Conservation (phyloP, 2,888 invertebrate species). For the Dendrolimus houi region DNA sequence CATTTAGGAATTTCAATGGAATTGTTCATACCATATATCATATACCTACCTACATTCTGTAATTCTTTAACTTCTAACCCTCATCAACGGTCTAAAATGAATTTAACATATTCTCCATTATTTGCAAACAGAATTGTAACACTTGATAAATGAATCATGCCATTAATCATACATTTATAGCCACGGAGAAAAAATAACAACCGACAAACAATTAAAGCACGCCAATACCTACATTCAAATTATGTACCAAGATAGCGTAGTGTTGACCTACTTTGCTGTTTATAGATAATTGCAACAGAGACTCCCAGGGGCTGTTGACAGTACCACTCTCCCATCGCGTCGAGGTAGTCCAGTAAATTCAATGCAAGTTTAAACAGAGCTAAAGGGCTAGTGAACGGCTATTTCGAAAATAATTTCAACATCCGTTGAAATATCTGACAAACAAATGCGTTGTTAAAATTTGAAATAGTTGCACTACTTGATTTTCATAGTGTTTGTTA, state of each 20-base stretch:
- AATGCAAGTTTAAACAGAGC: slow-evolving; percentile 1
- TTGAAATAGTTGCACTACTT: too few species aligned
- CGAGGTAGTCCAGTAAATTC: not conserved
- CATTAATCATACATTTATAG: too few species aligned
- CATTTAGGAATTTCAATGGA: too few species aligned
- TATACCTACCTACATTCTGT: too few species aligned
- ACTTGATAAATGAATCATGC: too few species aligned
- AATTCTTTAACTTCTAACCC: too few species aligned
- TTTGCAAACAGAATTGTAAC: too few species aligned
- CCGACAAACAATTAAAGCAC: not conserved
- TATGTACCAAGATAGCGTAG: not conserved
- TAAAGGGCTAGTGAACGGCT: slow-evolving; percentile 5
- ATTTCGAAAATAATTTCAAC: slow-evolving; percentile 1
- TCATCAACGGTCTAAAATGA: too few species aligned
- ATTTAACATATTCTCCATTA: too few species aligned
- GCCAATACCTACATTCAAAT: not conserved
- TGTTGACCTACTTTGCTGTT: slow-evolving; percentile 1
- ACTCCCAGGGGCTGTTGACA: slow-evolving; percentile 2
- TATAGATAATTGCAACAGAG: slow-evolving; percentile 4
- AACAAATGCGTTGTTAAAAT: not conserved
- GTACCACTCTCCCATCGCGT: slow-evolving; percentile 2
- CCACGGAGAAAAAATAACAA: too few species aligned
- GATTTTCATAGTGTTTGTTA: too few species aligned
- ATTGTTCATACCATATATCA: too few species aligned
- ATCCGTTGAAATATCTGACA: not conserved